A percentile compares a stretch with the other conserved stretches of the same genome.
Conservation (phyloP, 2,113 vertebrate species). For the Eclectus roratus region DNA sequence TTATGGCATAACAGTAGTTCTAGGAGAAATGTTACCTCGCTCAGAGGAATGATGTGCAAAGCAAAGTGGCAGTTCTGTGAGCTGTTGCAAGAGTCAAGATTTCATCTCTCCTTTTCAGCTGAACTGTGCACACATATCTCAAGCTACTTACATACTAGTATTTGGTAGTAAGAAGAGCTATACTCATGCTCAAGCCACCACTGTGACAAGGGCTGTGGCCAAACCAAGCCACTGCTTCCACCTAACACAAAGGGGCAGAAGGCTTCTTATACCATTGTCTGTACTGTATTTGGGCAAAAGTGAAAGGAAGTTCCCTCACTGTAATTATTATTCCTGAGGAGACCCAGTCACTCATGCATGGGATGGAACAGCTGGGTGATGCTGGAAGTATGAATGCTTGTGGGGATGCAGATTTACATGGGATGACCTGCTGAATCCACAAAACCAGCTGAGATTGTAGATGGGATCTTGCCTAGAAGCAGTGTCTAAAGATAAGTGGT, state of each 20-base stretch:
- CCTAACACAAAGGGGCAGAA: background rate
- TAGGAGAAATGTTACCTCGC: background rate
- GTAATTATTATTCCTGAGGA: background rate
- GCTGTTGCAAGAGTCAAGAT: background rate
- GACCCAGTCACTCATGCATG: background rate
- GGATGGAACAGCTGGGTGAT: background rate
- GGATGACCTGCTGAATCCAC: background rate
- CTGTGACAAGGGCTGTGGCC: background rate
- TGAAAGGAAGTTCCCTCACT: background rate
- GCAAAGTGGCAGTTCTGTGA: background rate
- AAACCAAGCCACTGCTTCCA: background rate
- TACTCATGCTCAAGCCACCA: accelerated
- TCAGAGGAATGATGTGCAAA: background rate
- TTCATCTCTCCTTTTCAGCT: background rate
- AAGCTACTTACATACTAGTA: background rate
- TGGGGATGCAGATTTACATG: background rate
- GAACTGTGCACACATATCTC: background rate
- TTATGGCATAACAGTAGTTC: background rate
- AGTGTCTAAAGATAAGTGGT: background rate
- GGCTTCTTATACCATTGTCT: background rate
- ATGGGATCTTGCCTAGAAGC: background rate
- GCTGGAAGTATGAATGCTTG: background rate
- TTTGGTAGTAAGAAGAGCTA: background rate
- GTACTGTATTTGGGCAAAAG: background rate
- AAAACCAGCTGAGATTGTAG: background rate